Conservation (phyloP, 2,888 invertebrate species). For the Cordylochernes scorpioides region DNA sequence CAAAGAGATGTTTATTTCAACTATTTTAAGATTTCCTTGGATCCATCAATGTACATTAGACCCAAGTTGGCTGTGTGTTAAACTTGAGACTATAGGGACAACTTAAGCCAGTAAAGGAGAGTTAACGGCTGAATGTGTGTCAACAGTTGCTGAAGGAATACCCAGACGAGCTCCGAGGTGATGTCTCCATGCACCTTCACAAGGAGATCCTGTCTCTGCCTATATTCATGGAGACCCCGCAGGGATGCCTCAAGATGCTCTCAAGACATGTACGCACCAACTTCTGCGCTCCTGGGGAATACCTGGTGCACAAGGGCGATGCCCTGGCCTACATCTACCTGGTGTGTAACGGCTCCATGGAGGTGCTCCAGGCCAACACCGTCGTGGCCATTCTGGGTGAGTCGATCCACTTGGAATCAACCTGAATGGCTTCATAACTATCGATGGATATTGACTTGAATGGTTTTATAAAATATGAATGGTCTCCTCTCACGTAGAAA, state of each 20-base stretch:
- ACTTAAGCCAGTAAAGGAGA: no score
- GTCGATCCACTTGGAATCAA: conserved; percentile 17
- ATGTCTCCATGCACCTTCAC: conserved; percentile 82
- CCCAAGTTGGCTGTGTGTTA: no score
- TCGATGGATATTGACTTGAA: not conserved
- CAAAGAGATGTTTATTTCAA: no score
- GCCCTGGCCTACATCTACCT: conserved; percentile 79
- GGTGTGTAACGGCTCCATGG: conserved; percentile 88
- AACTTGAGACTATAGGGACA: no score
- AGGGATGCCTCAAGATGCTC: conserved; percentile 69
- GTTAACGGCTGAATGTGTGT: no score
- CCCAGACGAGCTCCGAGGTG: conserved; percentile 78
- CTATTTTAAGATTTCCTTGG: no score
- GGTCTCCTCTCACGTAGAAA: no score
- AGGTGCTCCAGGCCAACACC: conserved; percentile 82
- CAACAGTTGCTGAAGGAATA: conserved; percentile 83
- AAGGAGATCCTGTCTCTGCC: conserved; percentile 75
- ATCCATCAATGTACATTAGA: no score
- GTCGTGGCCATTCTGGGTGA: conserved; percentile 85
- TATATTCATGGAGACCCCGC: conserved; percentile 77
- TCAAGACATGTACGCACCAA: conserved; percentile 74
- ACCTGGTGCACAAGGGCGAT: conserved; percentile 74
- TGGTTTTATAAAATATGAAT: no score
- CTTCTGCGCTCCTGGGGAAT: conserved; percentile 88
- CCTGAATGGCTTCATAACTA: not conserved